Percentiles rank a stretch among this genome's conserved stretches.
Evolutionary conservation across 2,113 vertebrate genomes (phyloP).

Genomic region (Hippocampus abdominalis): DNA sequence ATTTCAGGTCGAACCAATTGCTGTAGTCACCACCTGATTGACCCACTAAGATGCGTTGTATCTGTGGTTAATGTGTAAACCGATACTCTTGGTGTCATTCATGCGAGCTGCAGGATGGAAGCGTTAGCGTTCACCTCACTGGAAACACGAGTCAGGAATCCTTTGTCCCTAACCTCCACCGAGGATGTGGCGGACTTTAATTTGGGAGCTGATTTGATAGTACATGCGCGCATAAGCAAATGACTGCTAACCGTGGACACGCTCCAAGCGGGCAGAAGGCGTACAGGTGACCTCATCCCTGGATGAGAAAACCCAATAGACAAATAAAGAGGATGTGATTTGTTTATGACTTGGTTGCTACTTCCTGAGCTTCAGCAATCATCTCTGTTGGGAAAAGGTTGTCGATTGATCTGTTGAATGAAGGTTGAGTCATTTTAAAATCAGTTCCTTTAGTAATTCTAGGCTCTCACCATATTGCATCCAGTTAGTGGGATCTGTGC

Average conservation of each 20-base stretch:
- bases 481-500: not conserved
- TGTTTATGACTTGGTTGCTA: conserved; percentile 45
- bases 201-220: conserved; percentile 29
- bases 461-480: not conserved
- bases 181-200: conserved; percentile 67
- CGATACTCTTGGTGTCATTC: not conserved
- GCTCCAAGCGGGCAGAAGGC: conserved; percentile 26
- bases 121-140: conserved; percentile 42
- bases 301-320: conserved; percentile 60
- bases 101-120: conserved; percentile 44
- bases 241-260: conserved; percentile 20
- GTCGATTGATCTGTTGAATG: conserved; percentile 13
- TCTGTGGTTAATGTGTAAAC: not conserved
- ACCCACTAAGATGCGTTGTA: not conserved
- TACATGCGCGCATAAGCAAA: conserved; percentile 29
- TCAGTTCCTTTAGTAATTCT: conserved; percentile 18
- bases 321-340: conserved; percentile 63
- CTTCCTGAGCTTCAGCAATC: conserved; percentile 41
- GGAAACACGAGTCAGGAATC: conserved; percentile 40
- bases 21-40: not conserved
- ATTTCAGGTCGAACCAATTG: not conserved
- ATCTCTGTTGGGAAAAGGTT: conserved; percentile 28
- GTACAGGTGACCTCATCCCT: conserved; percentile 56
- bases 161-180: conserved; percentile 57
- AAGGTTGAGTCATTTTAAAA: conserved; percentile 5